Percentiles rank a stretch among this genome's conserved stretches.
These are phyloP conservation scores for Marcusenius ussheri DNA, from an alignment of 2,113 vertebrate genomes.

Conservation along the genomic window DNA sequence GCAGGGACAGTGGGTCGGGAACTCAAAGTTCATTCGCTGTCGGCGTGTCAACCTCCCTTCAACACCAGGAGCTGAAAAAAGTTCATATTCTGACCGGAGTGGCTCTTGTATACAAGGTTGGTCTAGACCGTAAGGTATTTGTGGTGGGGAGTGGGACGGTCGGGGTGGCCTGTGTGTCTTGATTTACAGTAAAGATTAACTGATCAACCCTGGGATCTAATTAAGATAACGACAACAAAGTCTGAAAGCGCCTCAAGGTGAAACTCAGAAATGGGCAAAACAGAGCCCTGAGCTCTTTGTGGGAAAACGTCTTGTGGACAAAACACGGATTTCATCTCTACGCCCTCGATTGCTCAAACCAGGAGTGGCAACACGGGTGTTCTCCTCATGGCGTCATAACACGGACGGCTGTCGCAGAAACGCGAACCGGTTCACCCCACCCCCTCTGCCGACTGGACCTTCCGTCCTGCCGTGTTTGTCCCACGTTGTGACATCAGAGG, in stretches of 20 bases:
- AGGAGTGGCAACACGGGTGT: not conserved
- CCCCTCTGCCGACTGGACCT: not conserved
- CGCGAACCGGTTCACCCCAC: not conserved
- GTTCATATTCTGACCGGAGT: not conserved
- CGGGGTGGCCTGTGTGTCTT: not conserved
- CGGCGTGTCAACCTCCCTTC: slow-evolving; percentile 59
- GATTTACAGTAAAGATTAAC: not conserved
- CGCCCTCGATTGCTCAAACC: not conserved
- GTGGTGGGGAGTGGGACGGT: not conserved
- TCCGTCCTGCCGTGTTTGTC: not conserved
- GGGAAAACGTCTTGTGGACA: not conserved
- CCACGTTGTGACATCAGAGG: not conserved
- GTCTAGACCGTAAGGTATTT: not conserved
- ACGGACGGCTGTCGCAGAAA: not conserved
- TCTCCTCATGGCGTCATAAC: not conserved
- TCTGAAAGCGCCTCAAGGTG: not conserved
- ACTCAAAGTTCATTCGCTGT: slow-evolving; percentile 59
- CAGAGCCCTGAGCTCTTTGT: not conserved
- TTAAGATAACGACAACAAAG: not conserved
- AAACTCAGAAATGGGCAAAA: not conserved
- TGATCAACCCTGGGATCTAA: not conserved
- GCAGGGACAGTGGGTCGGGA: slow-evolving; percentile 29
- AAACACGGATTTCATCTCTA: not conserved
- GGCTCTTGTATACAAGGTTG: not conserved
- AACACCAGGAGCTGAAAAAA: not conserved